Percentiles rank a stretch among this genome's conserved stretches.
Conservation (phyloP, 2,113 vertebrate genomes). For the Piprites chloris region DNA sequence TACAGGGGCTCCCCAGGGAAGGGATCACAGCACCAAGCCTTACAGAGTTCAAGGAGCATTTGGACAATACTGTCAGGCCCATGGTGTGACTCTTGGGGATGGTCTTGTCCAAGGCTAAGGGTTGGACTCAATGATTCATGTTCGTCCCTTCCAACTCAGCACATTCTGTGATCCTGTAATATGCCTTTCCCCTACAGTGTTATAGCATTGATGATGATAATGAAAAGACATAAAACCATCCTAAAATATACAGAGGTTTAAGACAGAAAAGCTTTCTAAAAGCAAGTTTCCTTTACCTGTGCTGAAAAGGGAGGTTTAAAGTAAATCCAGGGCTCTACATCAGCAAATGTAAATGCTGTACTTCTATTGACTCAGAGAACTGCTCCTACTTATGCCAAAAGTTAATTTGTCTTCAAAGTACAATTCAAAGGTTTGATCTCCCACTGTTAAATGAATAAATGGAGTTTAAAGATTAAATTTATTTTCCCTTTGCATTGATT, state of each 20-base stretch:
- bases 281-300: neutral
- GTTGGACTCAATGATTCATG: neutral
- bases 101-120: neutral
- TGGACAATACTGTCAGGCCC: neutral
- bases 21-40: neutral
- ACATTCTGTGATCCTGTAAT: neutral
- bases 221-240: neutral
- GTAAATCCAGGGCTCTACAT: neutral
- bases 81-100: neutral
- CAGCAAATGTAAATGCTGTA: neutral
- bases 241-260: neutral
- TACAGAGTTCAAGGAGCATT: neutral
- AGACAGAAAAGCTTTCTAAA: neutral
- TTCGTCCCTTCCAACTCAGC: neutral
- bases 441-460: neutral
- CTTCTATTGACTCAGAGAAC: neutral
- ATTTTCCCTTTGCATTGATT: neutral
- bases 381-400: neutral
- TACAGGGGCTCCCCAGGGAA: neutral
- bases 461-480: neutral
- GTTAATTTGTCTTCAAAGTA: neutral
- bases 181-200: neutral
- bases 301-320: neutral
- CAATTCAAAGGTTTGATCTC: neutral
- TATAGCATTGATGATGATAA: neutral